Evolutionary conservation across 2,797 vertebrate genomes (phyloP).

Genomic region (Macropus fuliginosus): DNA sequence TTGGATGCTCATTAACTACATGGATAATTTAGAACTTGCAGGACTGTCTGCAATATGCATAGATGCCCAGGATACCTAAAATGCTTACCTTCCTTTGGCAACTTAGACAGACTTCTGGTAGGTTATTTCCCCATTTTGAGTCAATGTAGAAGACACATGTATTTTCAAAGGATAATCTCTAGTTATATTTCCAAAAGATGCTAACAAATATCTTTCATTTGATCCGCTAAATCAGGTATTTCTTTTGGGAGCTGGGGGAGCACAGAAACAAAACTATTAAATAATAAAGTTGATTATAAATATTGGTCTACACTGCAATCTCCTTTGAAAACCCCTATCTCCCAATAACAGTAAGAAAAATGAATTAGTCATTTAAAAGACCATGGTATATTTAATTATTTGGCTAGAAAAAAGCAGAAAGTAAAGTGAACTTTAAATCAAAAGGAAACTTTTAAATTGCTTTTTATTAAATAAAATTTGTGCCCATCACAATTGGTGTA

Average conservation of each 20-base stretch:
- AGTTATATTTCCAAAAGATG: slow-evolving; percentile 39
- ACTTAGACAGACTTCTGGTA: background rate
- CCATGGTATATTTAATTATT: slow-evolving; percentile 37
- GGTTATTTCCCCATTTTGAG: background rate
- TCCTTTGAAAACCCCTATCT: slow-evolving; percentile 54
- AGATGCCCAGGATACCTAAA: background rate
- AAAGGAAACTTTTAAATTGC: slow-evolving; percentile 57
- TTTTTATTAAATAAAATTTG: slow-evolving; percentile 38
- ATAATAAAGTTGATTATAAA: slow-evolving; percentile 27
- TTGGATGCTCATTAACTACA: background rate
- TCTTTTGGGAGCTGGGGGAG: slow-evolving; percentile 22
- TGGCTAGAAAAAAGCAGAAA: slow-evolving; percentile 42
- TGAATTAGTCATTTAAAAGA: background rate
- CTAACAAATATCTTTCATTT: slow-evolving; percentile 48
- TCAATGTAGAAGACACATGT: background rate
- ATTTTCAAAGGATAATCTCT: background rate
- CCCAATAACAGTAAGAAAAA: slow-evolving; percentile 19
- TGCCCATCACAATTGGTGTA: slow-evolving; percentile 16
- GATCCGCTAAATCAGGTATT: slow-evolving; percentile 49
- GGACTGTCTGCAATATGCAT: background rate
- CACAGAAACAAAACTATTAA: slow-evolving; percentile 55
- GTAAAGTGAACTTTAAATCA: slow-evolving; percentile 56
- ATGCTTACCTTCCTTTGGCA: background rate
- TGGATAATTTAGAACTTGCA: background rate
- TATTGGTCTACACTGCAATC: slow-evolving; percentile 28